A percentile compares a stretch with the other conserved stretches of the same genome.
Conservation (phyloP, 2,888 invertebrate genomes). For the Euplagia quadripunctaria region DNA sequence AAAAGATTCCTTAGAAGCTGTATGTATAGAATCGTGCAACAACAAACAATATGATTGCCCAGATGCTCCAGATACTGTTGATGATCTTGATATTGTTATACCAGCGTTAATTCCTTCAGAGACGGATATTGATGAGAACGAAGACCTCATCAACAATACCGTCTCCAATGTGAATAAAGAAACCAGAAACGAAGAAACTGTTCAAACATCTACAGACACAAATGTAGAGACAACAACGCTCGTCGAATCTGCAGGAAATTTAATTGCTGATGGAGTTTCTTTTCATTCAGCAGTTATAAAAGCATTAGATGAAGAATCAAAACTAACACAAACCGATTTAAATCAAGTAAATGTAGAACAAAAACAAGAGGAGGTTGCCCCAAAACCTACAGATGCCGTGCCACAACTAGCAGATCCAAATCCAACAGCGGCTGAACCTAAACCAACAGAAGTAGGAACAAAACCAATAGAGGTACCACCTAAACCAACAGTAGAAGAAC, state of each 20-base stretch:
- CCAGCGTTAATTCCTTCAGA: constrained; percentile 72
- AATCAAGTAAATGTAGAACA: constrained; percentile 19
- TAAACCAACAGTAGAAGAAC: constrained; percentile 1
- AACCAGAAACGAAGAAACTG: constrained; percentile 31
- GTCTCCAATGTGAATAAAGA: constrained; percentile 28
- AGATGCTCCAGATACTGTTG: constrained; percentile 59
- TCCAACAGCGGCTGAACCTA: background rate
- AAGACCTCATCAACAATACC: constrained; percentile 48
- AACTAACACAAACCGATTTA: constrained; percentile 49
- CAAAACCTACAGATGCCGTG: constrained; percentile 44
- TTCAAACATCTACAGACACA: constrained; percentile 16
- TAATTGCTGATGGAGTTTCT: constrained; percentile 57
- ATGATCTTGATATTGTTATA: constrained; percentile 63
- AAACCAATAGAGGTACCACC: constrained; percentile 17
- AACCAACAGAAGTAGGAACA: constrained; percentile 48
- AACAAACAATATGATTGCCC: constrained; percentile 66
- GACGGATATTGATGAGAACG: constrained; percentile 47
- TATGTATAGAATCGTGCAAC: constrained; percentile 73
- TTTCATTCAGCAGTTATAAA: constrained; percentile 65
- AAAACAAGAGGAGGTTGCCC: constrained; percentile 4
- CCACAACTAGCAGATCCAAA: constrained; percentile 10
- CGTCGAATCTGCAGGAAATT: constrained; percentile 9
- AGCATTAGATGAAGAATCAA: constrained; percentile 50
- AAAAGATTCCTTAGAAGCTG: constrained; percentile 65
- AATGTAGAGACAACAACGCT: background rate